phyloP scores from a whole-genome alignment of 2,888 invertebrate genomes.

The Muscina levida region DNA sequence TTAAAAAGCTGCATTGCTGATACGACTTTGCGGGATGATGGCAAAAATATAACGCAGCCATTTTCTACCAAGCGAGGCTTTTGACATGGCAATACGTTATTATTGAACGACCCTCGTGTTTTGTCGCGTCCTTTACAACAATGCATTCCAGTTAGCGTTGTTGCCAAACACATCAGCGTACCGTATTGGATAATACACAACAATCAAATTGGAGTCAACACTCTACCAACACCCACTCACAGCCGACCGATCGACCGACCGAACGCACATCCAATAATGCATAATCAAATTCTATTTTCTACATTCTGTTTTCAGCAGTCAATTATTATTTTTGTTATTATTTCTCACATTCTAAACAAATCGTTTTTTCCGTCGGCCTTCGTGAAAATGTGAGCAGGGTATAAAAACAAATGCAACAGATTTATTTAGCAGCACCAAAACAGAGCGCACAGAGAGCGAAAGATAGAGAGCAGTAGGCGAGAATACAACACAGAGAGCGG shows the following conservation, averaged over 20 bases:
- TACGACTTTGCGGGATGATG: too few species aligned
- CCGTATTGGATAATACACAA: too few species aligned
- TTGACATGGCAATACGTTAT: too few species aligned
- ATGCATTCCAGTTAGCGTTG: too few species aligned
- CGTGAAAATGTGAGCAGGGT: background rate
- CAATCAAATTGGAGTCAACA: background rate
- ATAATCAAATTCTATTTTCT: conserved; percentile 48
- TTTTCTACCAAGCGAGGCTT: too few species aligned
- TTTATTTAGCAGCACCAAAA: conserved; percentile 18
- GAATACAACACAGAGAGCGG: conserved; percentile 8
- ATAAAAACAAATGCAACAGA: conserved; percentile 25
- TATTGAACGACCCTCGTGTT: too few species aligned
- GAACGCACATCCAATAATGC: conserved; percentile 58
- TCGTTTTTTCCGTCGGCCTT: conserved; percentile 60
- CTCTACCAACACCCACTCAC: background rate
- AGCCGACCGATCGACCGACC: background rate
- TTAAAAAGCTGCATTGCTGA: too few species aligned
- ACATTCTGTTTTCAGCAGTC: conserved; percentile 70
- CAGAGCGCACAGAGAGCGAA: conserved; percentile 24
- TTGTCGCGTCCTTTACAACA: too few species aligned
- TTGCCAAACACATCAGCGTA: too few species aligned
- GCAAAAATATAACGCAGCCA: too few species aligned
- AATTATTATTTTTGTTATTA: conserved; percentile 78
- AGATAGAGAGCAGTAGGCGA: too few species aligned
- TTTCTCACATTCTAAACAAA: conserved; percentile 78